phyloP scores from a whole-genome alignment of 2,888 invertebrate genomes.

The Coenonympha arcania region DNA sequence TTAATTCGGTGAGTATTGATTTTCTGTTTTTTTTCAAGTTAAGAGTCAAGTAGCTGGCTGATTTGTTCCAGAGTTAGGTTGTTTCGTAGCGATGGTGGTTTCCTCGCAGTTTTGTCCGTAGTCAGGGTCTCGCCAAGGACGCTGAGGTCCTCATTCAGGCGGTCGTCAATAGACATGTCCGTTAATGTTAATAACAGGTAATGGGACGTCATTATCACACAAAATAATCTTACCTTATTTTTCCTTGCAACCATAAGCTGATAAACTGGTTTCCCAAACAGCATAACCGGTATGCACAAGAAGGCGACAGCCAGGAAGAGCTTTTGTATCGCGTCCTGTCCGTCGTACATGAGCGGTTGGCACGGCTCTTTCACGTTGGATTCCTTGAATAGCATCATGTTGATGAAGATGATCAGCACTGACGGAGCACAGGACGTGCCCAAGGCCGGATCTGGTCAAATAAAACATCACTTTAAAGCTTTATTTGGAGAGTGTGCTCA shows the following conservation, averaged over 20 bases:
- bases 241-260: slow-evolving; percentile 66
- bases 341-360: slow-evolving; percentile 74
- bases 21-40: too few relatives aligned
- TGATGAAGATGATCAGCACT: slow-evolving; percentile 85
- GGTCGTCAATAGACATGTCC: too few relatives aligned
- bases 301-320: slow-evolving; percentile 77
- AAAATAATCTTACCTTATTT: slow-evolving; percentile 45
- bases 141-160: too few relatives aligned
- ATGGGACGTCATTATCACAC: too few relatives aligned
- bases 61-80: too few relatives aligned
- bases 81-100: too few relatives aligned
- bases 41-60: too few relatives aligned
- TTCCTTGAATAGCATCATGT: slow-evolving; percentile 81
- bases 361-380: slow-evolving; percentile 61
- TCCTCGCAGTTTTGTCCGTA: too few relatives aligned
- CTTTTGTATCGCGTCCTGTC: slow-evolving; percentile 76
- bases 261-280: slow-evolving; percentile 84
- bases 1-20: too few relatives aligned
- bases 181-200: too few relatives aligned
- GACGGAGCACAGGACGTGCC: slow-evolving; percentile 81
- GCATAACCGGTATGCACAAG: slow-evolving; percentile 83
- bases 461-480: not conserved
- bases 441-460: slow-evolving; percentile 49
- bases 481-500: too few relatives aligned
- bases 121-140: too few relatives aligned